Percentiles rank a stretch among this genome's conserved stretches.
Evolutionary conservation across 2,113 vertebrate species (phyloP).

Genomic region (Hassar affinis): DNA sequence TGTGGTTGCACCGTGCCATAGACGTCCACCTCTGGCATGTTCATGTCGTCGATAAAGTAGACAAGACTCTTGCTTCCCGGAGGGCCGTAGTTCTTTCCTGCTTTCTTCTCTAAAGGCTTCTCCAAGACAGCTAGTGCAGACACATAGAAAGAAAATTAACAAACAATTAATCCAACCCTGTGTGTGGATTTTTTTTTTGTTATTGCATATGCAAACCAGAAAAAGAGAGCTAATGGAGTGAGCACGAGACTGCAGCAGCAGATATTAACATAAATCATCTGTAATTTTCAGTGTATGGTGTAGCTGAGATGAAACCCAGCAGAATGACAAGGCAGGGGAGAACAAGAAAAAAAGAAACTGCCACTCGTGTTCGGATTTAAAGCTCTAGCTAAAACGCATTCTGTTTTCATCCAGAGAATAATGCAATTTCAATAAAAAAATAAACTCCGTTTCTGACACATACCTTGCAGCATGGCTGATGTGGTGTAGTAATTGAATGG

Average conservation of each 20-base stretch:
- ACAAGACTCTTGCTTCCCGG: constrained; percentile 84
- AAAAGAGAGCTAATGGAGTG: constrained; percentile 16
- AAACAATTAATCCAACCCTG: neutral
- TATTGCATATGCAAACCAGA: neutral
- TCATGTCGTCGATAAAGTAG: constrained; percentile 94
- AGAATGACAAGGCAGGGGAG: constrained; percentile 33
- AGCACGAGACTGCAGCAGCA: constrained; percentile 5
- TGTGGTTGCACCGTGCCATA: constrained; percentile 93
- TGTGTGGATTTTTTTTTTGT: neutral
- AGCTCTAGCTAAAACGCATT: neutral
- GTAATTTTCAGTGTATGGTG: neutral
- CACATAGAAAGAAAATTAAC: neutral
- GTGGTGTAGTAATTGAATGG: constrained; percentile 95
- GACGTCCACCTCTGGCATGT: constrained; percentile 89
- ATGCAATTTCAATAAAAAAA: neutral
- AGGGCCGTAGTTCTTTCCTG: constrained; percentile 86
- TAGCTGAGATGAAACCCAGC: constrained; percentile 34
- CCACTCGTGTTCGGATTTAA: neutral
- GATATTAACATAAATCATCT: constrained; percentile 22
- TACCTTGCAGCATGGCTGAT: constrained; percentile 94
- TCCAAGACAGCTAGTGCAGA: constrained; percentile 79
- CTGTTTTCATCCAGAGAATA: constrained; percentile 7
- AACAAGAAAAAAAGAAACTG: constrained; percentile 17
- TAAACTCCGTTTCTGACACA: neutral
- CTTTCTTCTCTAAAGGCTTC: constrained; percentile 94